Percentiles rank a stretch among this genome's conserved stretches.
Evolutionary conservation across 1,140 invertebrate species (phyloP).

Genomic region (Ips nitidus): DNA sequence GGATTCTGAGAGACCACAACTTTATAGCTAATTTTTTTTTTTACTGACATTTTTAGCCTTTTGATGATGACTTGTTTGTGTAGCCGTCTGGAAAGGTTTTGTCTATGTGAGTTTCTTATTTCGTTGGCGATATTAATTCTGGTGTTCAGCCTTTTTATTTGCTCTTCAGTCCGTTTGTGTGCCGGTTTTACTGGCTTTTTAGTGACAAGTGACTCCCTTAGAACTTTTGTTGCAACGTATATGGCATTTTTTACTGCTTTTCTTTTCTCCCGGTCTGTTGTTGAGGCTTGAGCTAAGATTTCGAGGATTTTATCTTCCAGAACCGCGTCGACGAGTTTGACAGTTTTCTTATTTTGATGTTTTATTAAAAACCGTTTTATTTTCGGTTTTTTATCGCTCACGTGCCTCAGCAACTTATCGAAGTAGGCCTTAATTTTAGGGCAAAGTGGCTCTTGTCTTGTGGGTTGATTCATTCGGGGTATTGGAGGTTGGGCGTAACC

Average conservation of each 20-base stretch:
- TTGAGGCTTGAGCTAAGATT: no score
- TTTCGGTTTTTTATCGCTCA: neutral
- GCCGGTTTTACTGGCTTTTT: no score
- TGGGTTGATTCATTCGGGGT: neutral
- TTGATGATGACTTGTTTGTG: constrained; percentile 11
- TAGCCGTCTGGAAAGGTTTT: neutral
- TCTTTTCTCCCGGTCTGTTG: no score
- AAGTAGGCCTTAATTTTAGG: neutral
- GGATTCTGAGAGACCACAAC: constrained; percentile 36
- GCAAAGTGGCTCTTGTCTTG: constrained; percentile 2
- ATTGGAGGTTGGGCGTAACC: neutral
- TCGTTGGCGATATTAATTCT: neutral
- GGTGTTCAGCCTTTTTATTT: neutral
- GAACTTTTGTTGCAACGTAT: no score
- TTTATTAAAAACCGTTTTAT: neutral
- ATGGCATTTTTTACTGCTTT: no score
- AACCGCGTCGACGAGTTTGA: no score
- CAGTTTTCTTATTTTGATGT: no score
- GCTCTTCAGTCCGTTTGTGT: neutral
- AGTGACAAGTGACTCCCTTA: no score
- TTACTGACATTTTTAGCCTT: constrained; percentile 13
- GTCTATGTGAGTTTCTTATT: neutral
- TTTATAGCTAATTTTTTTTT: constrained; percentile 22
- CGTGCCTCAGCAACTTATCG: neutral
- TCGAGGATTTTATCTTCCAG: no score